Percentiles rank a stretch among this genome's conserved stretches.
phyloP scores from a whole-genome alignment of 2,888 invertebrate species.

The Euplagia quadripunctaria region DNA sequence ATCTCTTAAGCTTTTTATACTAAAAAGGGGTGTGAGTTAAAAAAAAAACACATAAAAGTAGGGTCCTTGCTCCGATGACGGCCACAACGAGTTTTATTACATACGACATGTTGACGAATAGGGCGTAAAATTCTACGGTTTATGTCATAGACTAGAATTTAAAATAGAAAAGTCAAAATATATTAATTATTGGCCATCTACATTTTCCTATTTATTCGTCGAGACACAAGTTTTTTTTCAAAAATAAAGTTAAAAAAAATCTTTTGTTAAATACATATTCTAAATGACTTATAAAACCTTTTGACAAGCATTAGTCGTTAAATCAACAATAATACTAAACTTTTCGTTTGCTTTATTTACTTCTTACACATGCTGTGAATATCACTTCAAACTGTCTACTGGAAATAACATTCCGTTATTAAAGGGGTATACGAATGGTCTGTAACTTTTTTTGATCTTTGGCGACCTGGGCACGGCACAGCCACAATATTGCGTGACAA shows the following conservation, averaged over 20 bases:
- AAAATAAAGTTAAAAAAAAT: not conserved
- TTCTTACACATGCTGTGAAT: not conserved
- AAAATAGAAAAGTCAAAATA: conserved; percentile 34
- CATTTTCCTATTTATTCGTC: not conserved
- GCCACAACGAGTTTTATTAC: conserved; percentile 78
- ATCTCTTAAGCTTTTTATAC: conserved; percentile 70
- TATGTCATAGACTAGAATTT: conserved; percentile 60
- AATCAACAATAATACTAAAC: not conserved
- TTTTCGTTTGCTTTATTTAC: not conserved
- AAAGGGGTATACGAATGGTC: not conserved
- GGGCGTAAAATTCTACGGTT: conserved; percentile 64
- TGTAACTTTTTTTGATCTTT: conserved; percentile 61
- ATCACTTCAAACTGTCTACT: not conserved
- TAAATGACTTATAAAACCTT: too few relatives aligned
- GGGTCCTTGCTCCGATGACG: conserved; percentile 77
- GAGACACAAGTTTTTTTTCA: fast-evolving
- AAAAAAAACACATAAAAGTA: conserved; percentile 66
- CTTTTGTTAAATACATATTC: too few relatives aligned
- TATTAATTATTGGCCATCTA: not conserved
- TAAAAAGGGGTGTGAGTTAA: conserved; percentile 71
- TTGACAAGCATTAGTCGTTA: too few relatives aligned
- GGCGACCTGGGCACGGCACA: conserved; percentile 70
- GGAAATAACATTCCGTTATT: not conserved
- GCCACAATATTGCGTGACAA: conserved; percentile 78
- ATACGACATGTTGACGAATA: conserved; percentile 79